A percentile compares a stretch with the other conserved stretches of the same genome.
Conservation (phyloP, 2,888 invertebrate genomes). For the Julus scanicus region DNA sequence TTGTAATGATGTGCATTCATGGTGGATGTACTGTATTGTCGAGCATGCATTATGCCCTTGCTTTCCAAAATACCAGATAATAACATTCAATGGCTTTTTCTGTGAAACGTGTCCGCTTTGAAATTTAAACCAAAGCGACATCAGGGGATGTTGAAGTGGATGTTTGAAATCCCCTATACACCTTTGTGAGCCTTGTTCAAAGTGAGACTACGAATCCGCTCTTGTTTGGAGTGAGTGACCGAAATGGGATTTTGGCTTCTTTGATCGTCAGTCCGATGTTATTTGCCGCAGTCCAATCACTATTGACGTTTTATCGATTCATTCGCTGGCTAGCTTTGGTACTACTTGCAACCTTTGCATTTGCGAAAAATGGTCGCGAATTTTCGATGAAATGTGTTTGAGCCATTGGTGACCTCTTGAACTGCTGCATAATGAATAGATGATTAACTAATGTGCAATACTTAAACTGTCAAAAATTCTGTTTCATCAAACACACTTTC, state of each 20-base stretch:
- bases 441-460: background rate
- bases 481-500: too few species aligned
- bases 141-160: background rate
- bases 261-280: background rate
- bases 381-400: too few species aligned
- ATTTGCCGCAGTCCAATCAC: background rate
- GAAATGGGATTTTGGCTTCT: conserved; percentile 21
- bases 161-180: background rate
- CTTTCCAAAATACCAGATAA: background rate
- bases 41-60: too few species aligned
- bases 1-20: too few species aligned
- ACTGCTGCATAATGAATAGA: background rate
- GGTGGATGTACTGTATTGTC: too few species aligned
- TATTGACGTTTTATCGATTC: conserved; percentile 31
- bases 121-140: background rate
- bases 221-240: conserved; percentile 16
- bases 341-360: background rate
- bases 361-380: background rate
- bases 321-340: background rate
- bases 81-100: background rate
- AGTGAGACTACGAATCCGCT: background rate
- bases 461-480: too few species aligned
- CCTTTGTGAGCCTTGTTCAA: background rate
- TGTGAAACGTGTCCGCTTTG: background rate
- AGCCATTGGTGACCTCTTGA: background rate